Conservation (phyloP, 2,113 vertebrate species). For the Cairina moschata region DNA sequence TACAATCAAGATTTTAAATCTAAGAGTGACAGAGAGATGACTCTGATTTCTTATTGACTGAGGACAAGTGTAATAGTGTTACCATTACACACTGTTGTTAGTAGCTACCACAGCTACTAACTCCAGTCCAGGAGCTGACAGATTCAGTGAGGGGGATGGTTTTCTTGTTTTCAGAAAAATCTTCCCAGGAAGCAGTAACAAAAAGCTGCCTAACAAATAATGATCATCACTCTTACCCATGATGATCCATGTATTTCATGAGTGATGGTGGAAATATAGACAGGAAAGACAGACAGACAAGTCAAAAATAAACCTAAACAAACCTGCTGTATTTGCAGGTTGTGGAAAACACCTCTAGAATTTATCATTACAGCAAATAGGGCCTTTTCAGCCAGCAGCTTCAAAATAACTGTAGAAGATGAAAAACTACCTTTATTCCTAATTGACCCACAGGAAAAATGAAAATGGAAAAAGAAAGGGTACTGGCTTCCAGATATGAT, state of each 20-base stretch:
- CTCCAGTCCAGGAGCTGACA: neutral
- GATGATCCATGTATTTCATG: neutral
- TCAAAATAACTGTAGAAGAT: neutral
- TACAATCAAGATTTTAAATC: neutral
- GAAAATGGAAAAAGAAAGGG: neutral
- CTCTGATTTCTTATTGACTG: neutral
- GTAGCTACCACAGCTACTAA: neutral
- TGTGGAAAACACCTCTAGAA: neutral
- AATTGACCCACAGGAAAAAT: neutral
- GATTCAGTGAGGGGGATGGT: neutral
- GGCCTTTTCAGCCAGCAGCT: neutral
- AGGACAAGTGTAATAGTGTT: neutral
- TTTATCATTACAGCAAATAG: neutral
- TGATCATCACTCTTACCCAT: neutral
- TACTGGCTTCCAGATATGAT: neutral
- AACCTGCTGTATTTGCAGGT: neutral
- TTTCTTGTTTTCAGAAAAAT: neutral
- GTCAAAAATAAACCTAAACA: neutral
- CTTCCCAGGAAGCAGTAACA: neutral
- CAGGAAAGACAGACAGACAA: neutral
- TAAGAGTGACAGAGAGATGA: neutral
- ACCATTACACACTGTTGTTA: neutral
- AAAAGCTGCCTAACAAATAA: neutral
- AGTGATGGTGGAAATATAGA: neutral
- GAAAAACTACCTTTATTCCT: neutral